phyloP scores from a whole-genome alignment of 2,888 invertebrate genomes.

The Napeogenes sylphis region DNA sequence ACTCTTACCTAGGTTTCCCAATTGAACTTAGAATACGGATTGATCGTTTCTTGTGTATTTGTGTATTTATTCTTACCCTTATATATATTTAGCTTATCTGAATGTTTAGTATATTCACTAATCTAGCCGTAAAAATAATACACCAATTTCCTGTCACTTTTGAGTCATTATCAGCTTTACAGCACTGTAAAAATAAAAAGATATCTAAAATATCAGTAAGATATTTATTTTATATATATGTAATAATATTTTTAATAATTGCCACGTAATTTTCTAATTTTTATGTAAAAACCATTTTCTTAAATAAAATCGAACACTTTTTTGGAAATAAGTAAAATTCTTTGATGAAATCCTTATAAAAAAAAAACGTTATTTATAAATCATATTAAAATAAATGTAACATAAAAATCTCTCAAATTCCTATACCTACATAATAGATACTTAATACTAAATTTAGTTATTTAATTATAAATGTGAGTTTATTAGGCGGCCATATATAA shows the following conservation, averaged over 20 bases:
- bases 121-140: slow-evolving; percentile 21
- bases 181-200: slow-evolving; percentile 18
- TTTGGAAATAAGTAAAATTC: too few relatives aligned
- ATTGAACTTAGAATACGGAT: neutral
- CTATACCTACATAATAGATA: too few relatives aligned
- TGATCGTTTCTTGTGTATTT: slow-evolving; percentile 15
- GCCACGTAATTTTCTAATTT: too few relatives aligned
- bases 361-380: too few relatives aligned
- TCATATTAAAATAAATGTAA: too few relatives aligned
- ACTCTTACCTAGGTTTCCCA: neutral
- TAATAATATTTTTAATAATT: too few relatives aligned
- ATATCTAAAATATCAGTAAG: neutral
- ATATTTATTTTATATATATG: slow-evolving; percentile 2
- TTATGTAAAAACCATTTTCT: too few relatives aligned
- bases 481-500: neutral
- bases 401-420: too few relatives aligned
- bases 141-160: slow-evolving; percentile 20
- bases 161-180: slow-evolving; percentile 6
- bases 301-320: too few relatives aligned
- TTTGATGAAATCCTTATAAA: too few relatives aligned
- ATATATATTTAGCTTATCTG: slow-evolving; percentile 10
- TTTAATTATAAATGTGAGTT: too few relatives aligned
- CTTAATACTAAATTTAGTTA: too few relatives aligned
- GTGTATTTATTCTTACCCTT: slow-evolving; percentile 17
- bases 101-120: slow-evolving; percentile 14